Base-by-base conservation (phyloP, 1,140 invertebrate genomes). In the Leptinotarsa undecemlineata region DNA sequence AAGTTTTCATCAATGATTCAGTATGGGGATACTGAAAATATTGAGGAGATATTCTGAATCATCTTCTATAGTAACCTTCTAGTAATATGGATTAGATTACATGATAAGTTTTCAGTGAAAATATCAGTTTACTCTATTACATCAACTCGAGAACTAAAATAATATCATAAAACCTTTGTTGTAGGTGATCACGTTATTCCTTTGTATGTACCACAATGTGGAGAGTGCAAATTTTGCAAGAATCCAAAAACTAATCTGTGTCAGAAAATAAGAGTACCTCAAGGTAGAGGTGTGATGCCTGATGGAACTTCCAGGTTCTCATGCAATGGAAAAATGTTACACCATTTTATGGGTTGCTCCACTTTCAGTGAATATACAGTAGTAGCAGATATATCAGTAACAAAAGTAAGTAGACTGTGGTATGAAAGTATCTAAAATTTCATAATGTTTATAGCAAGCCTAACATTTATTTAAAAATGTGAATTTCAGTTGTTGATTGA, bases 301-400 rank as follows among this genome's bases (percentile, higher is more conserved):
- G 96, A 99, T 90, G 97, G 97, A 19, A 98, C 96, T 3, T 89
- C 89, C 6, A 87, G 96, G 64, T 99, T 99, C 85, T 93, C 90
- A 15, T 98, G 96, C 86, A 96, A 97, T 73, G 98, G 96, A 14
- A 88, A 97, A 87, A 87, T 89, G 42, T 75, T 99, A 1, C 97
- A 89, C 82, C 98, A 99, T 86, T 99, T 98, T 81, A 99, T 99
- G 98, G 98, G 98, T 19, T 96, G 94, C 77, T 98, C 96, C 4
- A 98, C 97, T 1, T 99, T 99, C 84, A 93, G 94, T 78, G 95
- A 99, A 87, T 99, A 98, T 84, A 99, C 98, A 6, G 98, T 99
- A 14, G 96, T 99, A 75, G 92, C 95, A 80, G 98, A 98, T 87
- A 97, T 99, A 85, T 97, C 96, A 23, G 84, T 98, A 64, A 91